Base-by-base conservation (phyloP, 2,113 vertebrate species). In the Agapornis roseicollis region DNA sequence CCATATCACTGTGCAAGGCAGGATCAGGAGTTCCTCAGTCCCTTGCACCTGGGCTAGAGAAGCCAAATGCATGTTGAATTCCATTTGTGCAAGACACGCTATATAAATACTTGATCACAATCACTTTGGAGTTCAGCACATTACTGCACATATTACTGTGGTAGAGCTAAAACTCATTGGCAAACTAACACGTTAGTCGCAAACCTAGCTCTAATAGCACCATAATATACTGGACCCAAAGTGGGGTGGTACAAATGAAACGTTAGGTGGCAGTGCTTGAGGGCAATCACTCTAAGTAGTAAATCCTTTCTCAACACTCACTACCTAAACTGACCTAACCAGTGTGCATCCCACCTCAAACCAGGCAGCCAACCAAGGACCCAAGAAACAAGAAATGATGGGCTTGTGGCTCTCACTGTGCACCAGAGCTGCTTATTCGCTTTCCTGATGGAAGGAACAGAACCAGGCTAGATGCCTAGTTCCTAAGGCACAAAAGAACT, bases 341-440 rank as follows among this genome's bases (percentile, higher is more conserved):
- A 55, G 6, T 17, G 6, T 17, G 39, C 56, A 18, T 2, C 49
- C 83, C 37, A 47, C 18, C 37, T 16, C 16, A 39, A 69, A 22
- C 4, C 71, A 69, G 4, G 4, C 64, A 63, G 53, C 9, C 19
- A 68, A 12, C 15, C 1, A 0, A 31, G 28, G 6, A 9, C 11
- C 18, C 6, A 4, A 49, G 52, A 47, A 13, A 12, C 11, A 29
- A 44, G 39, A 31, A 33, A 13, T 3, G 27, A 3, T 1, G 0
- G 23, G 37, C 7, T 65, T 11, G 29, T 8, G 3, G 20, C 4
- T 16, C 0, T 0, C 11, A 5, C 1, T 4, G 49, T 19, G 39
- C n/a, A 25, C 78, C 47, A 42, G 47, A 72, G 46, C 78, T 82
- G 61, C 65, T 68, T 19, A 23, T 33, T 70, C 41, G 60, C 47